Base-by-base conservation (phyloP, 92 coral and sea anemone genomes). In the Bergia puertoricense region DNA sequence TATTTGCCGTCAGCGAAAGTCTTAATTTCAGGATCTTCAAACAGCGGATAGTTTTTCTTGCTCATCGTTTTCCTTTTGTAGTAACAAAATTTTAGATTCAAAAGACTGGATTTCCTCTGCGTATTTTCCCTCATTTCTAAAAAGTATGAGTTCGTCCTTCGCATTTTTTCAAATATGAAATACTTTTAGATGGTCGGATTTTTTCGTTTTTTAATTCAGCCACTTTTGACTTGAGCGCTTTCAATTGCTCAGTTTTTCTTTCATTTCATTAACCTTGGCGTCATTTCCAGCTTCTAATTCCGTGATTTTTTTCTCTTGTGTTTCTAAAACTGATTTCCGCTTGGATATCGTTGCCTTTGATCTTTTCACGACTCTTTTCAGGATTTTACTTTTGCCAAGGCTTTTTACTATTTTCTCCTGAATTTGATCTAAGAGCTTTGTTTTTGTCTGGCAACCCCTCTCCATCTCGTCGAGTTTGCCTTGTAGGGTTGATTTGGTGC, bases 331-430 rank as follows among this genome's bases (percentile, higher is more conserved):
- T 65, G 71, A 15, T 65, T 75, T 42, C 41, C 41, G 79, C 79
- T 75, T 54, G 41, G 79, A 75, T 75, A 75, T 75, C 41, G 51
- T 75, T 4, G 14, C 41, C 79, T 75, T 75, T 75, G 79, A 75
- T 75, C 79, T 75, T 75, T 75, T 75, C 51, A 41, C 79, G 41
- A 75, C 54, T 75, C 79, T n/a, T 73, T 37, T 73, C 13, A 73
- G 6, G 15, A 36, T 73, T 73, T 73, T 73, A 30, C 36, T 41
- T 30, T n/a, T 2, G 6, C 16, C 2, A 8, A 43, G 36, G 9
- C 30, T 73, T 30, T 18, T 73, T 73, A 4, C 41, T 36, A 73
- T 73, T 73, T 73, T 73, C 30, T 73, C 77, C 10, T 73, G 77
- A 73, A 73, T n/a, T 73, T n/a, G 41, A 73, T 73, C 77, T 73